Conservation (phyloP, 2,113 vertebrate species). For the Hydrochoerus hydrochaeris region DNA sequence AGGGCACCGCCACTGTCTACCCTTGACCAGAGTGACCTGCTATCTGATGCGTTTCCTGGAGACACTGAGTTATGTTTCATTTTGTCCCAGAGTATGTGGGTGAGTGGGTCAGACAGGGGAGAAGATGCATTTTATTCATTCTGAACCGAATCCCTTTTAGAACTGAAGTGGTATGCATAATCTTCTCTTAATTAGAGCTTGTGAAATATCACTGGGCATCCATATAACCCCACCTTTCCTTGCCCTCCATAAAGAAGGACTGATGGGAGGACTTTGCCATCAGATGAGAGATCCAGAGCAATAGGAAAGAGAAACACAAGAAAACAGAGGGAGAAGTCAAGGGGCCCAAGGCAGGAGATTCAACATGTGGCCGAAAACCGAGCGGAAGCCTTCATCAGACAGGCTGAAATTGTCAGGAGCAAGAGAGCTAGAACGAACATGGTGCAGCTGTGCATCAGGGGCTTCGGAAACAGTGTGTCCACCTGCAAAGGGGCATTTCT, state of each 20-base stretch:
- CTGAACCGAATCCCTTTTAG: conserved; percentile 84
- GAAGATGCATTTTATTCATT: conserved; percentile 81
- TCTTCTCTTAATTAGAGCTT: conserved; percentile 84
- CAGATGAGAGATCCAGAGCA: neutral
- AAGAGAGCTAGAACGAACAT: neutral
- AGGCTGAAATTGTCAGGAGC: neutral
- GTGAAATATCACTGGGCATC: conserved; percentile 90
- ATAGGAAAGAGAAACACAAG: neutral
- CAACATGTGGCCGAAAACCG: conserved; percentile 12
- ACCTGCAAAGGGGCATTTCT: neutral
- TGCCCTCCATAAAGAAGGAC: conserved; percentile 73
- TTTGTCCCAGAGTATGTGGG: conserved; percentile 56
- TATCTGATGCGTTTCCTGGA: neutral
- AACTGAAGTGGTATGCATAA: conserved; percentile 87
- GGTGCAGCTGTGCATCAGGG: neutral
- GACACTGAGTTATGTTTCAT: conserved; percentile 65
- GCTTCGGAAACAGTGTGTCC: no score
- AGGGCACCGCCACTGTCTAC: neutral
- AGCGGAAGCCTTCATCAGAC: neutral
- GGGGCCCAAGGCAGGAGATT: conserved; percentile 12
- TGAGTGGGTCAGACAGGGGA: conserved; percentile 64
- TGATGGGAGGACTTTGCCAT: conserved; percentile 50
- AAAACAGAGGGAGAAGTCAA: conserved; percentile 21
- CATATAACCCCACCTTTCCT: conserved; percentile 72
- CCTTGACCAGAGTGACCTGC: conserved; percentile 51